These are phyloP conservation scores for Ophioderma brevispina DNA, from an alignment of 35 echinoderm and acorn worm genomes.

Conservation along the genomic window DNA sequence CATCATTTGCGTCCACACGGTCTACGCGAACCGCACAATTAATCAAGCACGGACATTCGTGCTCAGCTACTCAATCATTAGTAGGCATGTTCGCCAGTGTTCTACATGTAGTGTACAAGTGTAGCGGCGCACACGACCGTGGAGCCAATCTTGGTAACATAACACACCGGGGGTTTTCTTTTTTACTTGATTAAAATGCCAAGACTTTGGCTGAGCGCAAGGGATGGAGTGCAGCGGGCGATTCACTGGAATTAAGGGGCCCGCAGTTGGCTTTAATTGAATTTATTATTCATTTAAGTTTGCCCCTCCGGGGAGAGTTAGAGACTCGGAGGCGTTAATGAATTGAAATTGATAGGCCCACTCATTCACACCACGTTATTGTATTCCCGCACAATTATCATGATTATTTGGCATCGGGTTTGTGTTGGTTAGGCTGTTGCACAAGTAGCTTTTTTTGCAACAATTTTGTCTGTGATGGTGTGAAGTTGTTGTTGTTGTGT, in stretches of 20 bases:
- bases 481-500: too few relatives aligned
- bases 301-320: not conserved
- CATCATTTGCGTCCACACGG: not conserved
- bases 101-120: not conserved
- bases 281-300: slow-evolving; percentile 11
- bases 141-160: not conserved
- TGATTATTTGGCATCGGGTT: not conserved
- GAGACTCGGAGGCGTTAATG: not conserved
- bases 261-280: not conserved
- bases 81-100: not conserved
- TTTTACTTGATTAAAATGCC: not conserved
- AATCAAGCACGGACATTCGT: slow-evolving; percentile 7
- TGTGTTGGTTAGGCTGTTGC: too few relatives aligned
- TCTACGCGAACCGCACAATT: not conserved
- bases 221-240: not conserved
- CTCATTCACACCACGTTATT: not conserved
- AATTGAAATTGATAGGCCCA: slow-evolving; percentile 10
- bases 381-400: not conserved
- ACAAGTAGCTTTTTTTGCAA: too few relatives aligned
- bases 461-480: too few relatives aligned
- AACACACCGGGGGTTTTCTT: not conserved
- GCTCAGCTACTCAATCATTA: not conserved
- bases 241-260: slow-evolving; percentile 2
- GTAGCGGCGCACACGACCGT: not conserved
- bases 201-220: too few relatives aligned